A percentile compares a stretch with the other conserved stretches of the same genome.
Evolutionary conservation across 2,797 vertebrate species (phyloP).

Genomic region (Mus minutoides): DNA sequence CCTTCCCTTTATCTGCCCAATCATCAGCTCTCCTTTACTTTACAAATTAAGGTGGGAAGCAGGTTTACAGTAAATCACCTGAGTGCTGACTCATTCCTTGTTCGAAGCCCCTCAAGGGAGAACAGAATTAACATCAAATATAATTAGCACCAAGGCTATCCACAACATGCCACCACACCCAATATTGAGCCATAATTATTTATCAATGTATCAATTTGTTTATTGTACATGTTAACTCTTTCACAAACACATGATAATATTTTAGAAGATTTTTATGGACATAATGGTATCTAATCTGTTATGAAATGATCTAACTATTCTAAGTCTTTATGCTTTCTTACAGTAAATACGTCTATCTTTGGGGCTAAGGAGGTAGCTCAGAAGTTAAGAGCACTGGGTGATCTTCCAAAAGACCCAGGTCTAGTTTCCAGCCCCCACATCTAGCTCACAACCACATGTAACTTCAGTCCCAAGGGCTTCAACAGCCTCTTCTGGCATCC

Average conservation of each 20-base stretch:
- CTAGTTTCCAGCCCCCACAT: background rate
- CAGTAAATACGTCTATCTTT: background rate
- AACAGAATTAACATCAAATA: too few species aligned
- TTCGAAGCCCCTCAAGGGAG: too few species aligned
- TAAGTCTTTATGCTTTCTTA: background rate
- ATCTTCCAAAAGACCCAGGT: background rate
- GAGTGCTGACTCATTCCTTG: too few species aligned
- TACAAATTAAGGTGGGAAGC: too few species aligned
- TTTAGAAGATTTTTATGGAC: background rate
- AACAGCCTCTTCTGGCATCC: background rate
- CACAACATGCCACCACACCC: too few species aligned
- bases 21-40: too few species aligned
- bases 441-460: background rate
- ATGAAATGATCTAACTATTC: background rate
- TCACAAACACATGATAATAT: background rate
- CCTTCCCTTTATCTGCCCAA: too few species aligned
- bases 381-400: background rate
- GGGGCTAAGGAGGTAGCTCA: background rate
- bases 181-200: background rate
- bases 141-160: too few species aligned
- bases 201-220: background rate
- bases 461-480: background rate
- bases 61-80: too few species aligned
- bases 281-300: background rate
- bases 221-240: background rate